Percentiles rank a stretch among this genome's conserved stretches.
phyloP scores from a whole-genome alignment of 2,113 vertebrate species.

The Pygathrix nemaeus region DNA sequence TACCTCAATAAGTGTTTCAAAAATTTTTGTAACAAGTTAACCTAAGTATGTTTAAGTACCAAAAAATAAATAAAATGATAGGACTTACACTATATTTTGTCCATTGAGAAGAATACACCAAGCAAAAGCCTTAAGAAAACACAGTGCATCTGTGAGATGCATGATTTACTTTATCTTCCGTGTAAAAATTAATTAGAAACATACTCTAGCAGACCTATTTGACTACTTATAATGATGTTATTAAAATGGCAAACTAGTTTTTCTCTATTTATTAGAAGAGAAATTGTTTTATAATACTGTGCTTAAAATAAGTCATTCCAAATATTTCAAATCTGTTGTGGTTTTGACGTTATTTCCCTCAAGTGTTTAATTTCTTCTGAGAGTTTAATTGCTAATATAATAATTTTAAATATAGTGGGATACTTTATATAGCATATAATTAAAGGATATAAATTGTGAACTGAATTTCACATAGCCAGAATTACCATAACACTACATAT shows the following conservation, averaged over 20 bases:
- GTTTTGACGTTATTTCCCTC: neutral
- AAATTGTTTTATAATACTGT: neutral
- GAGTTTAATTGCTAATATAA: constrained; percentile 11
- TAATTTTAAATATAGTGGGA: constrained; percentile 19
- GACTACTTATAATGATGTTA: neutral
- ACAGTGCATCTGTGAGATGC: neutral
- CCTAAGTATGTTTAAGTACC: neutral
- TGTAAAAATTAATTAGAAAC: neutral
- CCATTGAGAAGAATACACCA: too few relatives aligned
- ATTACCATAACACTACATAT: neutral
- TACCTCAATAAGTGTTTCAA: neutral
- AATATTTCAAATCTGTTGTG: neutral
- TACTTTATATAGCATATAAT: neutral
- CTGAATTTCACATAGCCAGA: neutral
- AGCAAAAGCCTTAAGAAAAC: neutral
- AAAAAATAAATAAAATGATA: neutral
- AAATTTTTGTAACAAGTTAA: neutral
- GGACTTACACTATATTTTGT: neutral
- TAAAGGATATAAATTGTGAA: neutral
- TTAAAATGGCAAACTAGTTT: neutral
- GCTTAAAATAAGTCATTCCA: neutral
- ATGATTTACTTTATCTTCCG: neutral
- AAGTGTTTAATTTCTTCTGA: constrained; percentile 37
- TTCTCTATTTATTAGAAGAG: neutral
- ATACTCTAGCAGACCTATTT: neutral